phyloP scores from a whole-genome alignment of 2,888 invertebrate species.

The Cerastoderma edule region DNA sequence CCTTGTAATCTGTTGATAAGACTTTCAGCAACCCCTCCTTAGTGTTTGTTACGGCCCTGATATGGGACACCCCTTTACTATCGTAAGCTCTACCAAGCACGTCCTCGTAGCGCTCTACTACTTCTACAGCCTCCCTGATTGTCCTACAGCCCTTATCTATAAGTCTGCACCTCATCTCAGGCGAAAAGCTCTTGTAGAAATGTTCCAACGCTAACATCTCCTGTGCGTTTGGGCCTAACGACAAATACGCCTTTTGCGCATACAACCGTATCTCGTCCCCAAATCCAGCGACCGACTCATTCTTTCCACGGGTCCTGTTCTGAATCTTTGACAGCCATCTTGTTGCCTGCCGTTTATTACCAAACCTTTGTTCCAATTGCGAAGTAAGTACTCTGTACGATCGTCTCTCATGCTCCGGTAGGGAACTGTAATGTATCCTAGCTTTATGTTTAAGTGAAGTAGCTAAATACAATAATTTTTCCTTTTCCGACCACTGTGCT shows the following conservation, averaged over 20 bases:
- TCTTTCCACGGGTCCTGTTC: slow-evolving; percentile 7
- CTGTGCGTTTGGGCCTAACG: slow-evolving; percentile 28
- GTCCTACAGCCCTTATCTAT: slow-evolving; percentile 34
- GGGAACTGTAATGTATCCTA: slow-evolving; percentile 23
- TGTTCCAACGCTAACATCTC: slow-evolving; percentile 40
- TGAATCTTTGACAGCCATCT: slow-evolving; percentile 35
- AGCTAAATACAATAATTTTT: slow-evolving; percentile 30
- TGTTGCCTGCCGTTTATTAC: slow-evolving; percentile 24
- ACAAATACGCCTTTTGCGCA: slow-evolving; percentile 29
- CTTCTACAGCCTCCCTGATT: slow-evolving; percentile 32
- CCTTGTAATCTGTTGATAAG: too few relatives aligned
- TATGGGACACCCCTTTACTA: background rate
- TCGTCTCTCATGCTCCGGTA: slow-evolving; percentile 11
- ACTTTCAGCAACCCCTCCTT: too few relatives aligned
- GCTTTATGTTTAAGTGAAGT: slow-evolving; percentile 31
- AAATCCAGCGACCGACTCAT: slow-evolving; percentile 27
- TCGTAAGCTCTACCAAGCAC: slow-evolving; percentile 23
- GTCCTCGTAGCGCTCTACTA: slow-evolving; percentile 40
- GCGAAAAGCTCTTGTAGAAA: slow-evolving; percentile 31
- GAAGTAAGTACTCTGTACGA: slow-evolving; percentile 17
- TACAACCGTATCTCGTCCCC: slow-evolving; percentile 24
- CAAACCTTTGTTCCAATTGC: slow-evolving; percentile 37
- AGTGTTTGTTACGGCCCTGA: too few relatives aligned
- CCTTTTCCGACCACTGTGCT: slow-evolving; percentile 35
- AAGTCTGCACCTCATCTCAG: slow-evolving; percentile 35